Percentiles rank a stretch among this genome's conserved stretches.
Evolutionary conservation across 2,797 vertebrate species (phyloP).

Genomic region (Takifugu ocellatus): DNA sequence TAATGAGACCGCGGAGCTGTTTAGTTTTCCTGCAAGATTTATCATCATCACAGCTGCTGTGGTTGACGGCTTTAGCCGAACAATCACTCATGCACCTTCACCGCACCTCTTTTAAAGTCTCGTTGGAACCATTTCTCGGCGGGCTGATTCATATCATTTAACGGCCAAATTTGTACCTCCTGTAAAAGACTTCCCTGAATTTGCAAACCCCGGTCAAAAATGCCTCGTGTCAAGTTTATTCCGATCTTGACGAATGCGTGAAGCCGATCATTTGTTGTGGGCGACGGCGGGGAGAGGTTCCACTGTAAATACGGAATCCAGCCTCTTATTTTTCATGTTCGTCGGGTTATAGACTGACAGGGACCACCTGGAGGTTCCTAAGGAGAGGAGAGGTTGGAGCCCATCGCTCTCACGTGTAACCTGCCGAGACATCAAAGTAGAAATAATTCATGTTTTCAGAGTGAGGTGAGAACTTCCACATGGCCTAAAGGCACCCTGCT

Average conservation of each 20-base stretch:
- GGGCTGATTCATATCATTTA: constrained; percentile 51
- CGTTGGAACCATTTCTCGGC: constrained; percentile 51
- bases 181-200: constrained; percentile 23
- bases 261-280: constrained; percentile 32
- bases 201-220: constrained; percentile 27
- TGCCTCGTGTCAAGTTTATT: constrained; percentile 39
- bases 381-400: constrained; percentile 45
- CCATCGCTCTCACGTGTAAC: constrained; percentile 35
- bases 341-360: constrained; percentile 51
- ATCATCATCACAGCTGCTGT: constrained; percentile 58
- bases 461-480: constrained; percentile 37
- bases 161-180: constrained; percentile 47
- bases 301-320: constrained; percentile 54
- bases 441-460: constrained; percentile 42
- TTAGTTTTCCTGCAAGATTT: constrained; percentile 65
- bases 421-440: constrained; percentile 50
- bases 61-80: constrained; percentile 58
- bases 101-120: constrained; percentile 44
- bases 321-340: constrained; percentile 48
- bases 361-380: constrained; percentile 65
- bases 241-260: constrained; percentile 46
- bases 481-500: constrained; percentile 18
- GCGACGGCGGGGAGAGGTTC: constrained; percentile 26
- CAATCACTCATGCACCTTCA: constrained; percentile 52
- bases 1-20: constrained; percentile 50